Evolutionary conservation across 1,140 invertebrate genomes (phyloP), one percentile per base, ranked within the genome.

Genomic region (Marisa cornuarietis): DNA sequence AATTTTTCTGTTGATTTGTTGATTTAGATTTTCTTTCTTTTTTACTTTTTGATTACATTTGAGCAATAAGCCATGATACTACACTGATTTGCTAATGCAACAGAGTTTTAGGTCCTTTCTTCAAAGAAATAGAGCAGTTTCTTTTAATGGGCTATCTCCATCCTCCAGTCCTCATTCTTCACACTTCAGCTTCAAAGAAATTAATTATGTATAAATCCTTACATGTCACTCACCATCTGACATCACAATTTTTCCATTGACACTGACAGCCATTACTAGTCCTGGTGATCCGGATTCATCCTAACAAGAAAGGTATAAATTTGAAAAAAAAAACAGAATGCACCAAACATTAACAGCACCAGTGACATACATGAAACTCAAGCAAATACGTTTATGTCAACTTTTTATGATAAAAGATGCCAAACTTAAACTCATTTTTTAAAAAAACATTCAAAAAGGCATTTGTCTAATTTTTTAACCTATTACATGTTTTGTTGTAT

Each of bases 221-320:
- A 26, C 26, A 24, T n/a, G 13, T 2, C 31, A 61, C 58, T 24
- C 71, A 92, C 92, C 93, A 87, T 92, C 88, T 77, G 83, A 82
- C 92, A 92, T 94, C 9, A 93, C 85, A 18, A 84, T 83, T 86
- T 92, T 84, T n/a, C 93, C 93, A 90, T 93, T 90, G 8, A 93
- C 88, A 68, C 90, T 91, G 9, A 94, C 93, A 24, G 89, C 92
- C n/a, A 94, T 86, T 24, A 91, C 88, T 10, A 93, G 58, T 9
- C 93, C 93, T 54, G 93, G 93, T 81, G 89, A 83, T 13, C 93
- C 93, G 58, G 85, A 80, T 85, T 92, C 89, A 80, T 86, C 85
- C 90, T 90, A 42, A 42, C 31, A 42, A 42, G 72, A 63, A 80
- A 83, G 42, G 52, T 62, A 68, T 74, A 75, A 82, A 79, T 31